Evolutionary conservation across 2,888 invertebrate species (phyloP), one percentile per base, ranked within the genome.

Genomic region (Tetragonula carbonaria): DNA sequence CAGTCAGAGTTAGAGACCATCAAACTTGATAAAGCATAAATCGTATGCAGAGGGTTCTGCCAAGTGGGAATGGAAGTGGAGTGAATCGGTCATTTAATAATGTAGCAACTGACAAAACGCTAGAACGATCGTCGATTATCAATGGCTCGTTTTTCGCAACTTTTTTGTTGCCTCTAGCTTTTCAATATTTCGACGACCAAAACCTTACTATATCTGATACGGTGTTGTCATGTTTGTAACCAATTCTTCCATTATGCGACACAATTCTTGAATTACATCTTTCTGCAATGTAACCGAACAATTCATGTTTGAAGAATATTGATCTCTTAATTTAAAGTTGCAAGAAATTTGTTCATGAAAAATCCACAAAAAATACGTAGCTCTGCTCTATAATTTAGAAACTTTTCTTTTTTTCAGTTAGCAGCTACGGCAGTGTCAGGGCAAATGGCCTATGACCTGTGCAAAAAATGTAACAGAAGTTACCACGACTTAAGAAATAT

Each of bases 21-120:
- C 88, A 89, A 89, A 88, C 76, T 82, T 83, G 86, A 86, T 89
- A 80, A 90, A 82, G 87, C 82, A 82, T 89, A 88, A 90, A 90
- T 88, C 87, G 82, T 72, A 72, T 79, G 74, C 74, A 75, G 90
- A 88, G 89, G 90, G 89, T 90, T 84, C 86, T 82, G 51, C 68
- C 80, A 88, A 89, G 86, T 89, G 88, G 84, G 84, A 89, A 90
- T 85, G 85, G 79, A 86, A 86, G 71, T 85, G 77, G 75, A 78
- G 80, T 87, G 86, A 89, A 88, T 90, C 90, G 79, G 82, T 85
- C 82, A 82, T 86, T 85, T 88, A 88, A 87, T 84, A 82, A 81
- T 84, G 81, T 78, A 59, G 57, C 23, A 80, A 84, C 86, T 82
- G 86, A 76, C 82, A 80, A 88, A 88, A 86, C 74, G 66, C 38